phyloP scores from a whole-genome alignment of 2,797 vertebrate genomes.

The Rhinoraja longicauda region DNA sequence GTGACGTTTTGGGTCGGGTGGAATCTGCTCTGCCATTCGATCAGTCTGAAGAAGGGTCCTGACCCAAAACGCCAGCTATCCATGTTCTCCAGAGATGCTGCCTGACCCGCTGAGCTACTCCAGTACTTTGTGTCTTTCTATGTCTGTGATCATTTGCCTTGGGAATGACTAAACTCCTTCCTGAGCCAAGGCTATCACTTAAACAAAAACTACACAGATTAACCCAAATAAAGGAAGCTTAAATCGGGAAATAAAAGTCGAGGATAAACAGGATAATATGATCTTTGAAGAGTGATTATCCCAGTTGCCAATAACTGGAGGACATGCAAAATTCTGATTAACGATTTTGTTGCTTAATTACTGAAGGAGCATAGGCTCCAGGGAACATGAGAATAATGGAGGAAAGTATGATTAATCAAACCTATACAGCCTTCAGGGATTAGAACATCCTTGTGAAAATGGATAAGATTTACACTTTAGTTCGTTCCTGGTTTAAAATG shows the following conservation, averaged over 20 bases:
- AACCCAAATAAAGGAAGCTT: background rate
- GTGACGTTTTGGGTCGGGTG: no score
- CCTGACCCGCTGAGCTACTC: no score
- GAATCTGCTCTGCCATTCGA: no score
- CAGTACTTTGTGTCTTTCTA: no score
- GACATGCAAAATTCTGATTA: slow-evolving; percentile 11
- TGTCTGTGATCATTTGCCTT: background rate
- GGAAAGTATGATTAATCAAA: slow-evolving; percentile 2
- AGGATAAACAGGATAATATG: background rate
- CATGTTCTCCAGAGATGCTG: no score
- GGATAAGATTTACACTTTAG: background rate
- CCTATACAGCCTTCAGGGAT: background rate
- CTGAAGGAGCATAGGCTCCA: background rate
- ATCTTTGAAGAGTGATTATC: background rate
- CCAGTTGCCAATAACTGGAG: background rate
- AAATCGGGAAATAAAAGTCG: background rate
- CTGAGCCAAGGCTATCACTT: background rate
- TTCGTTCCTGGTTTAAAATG: background rate
- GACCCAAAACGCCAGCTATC: no score
- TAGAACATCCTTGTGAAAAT: background rate
- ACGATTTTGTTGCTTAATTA: slow-evolving; percentile 25
- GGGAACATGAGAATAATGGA: background rate
- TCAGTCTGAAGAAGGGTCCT: no score
- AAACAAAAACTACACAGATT: background rate
- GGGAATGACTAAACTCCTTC: no score